Percentiles rank a stretch among this genome's conserved stretches.
Conservation (phyloP, 53 echinoderm and acorn worm genomes). For the Holothuria scabra region DNA sequence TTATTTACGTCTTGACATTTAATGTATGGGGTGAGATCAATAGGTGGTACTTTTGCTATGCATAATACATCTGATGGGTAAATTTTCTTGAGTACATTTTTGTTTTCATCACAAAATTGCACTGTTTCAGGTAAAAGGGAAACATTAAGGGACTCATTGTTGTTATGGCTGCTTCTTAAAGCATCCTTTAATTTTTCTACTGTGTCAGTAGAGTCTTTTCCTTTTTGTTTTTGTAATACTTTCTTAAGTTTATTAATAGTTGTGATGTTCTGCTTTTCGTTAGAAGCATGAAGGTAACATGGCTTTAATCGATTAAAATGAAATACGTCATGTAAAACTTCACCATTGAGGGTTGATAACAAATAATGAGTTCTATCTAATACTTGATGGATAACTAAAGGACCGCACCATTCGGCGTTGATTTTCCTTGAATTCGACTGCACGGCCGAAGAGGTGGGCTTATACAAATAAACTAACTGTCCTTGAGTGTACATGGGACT, state of each 20-base stretch:
- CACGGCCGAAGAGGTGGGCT: slow-evolving; percentile 6
- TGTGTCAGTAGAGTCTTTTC: neutral
- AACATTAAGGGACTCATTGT: too few relatives aligned
- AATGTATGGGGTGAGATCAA: neutral
- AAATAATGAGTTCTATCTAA: too few relatives aligned
- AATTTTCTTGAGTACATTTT: neutral
- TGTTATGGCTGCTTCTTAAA: too few relatives aligned
- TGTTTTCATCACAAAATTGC: neutral
- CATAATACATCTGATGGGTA: neutral
- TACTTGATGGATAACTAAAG: too few relatives aligned
- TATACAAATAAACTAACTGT: slow-evolving; percentile 40
- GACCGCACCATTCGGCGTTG: slow-evolving; percentile 2
- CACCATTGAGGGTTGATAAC: too few relatives aligned
- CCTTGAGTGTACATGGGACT: slow-evolving; percentile 49
- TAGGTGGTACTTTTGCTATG: neutral
- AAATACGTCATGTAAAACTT: too few relatives aligned
- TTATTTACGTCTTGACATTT: neutral
- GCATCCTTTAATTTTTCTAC: too few relatives aligned
- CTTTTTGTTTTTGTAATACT: neutral
- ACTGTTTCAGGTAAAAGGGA: too few relatives aligned
- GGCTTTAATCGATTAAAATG: slow-evolving; percentile 11
- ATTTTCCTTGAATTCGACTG: slow-evolving; percentile 26
- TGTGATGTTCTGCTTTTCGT: neutral
- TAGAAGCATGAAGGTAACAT: neutral
- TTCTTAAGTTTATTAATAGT: neutral